Conservation (phyloP, 2,113 vertebrate genomes). For the Pelodiscus sinensis region DNA sequence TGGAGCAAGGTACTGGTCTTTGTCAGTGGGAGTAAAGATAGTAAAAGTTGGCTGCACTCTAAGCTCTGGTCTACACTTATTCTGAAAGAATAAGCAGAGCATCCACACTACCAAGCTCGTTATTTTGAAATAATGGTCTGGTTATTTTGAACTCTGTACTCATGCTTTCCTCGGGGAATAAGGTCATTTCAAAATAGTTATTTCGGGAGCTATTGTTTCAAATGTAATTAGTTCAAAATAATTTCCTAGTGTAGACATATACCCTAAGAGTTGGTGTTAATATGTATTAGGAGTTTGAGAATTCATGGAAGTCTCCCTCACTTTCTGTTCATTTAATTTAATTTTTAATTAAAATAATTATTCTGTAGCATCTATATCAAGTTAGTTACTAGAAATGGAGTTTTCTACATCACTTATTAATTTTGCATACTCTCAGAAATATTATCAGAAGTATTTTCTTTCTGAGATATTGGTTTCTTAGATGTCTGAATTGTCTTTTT, state of each 20-base stretch:
- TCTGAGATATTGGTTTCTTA: slow-evolving; percentile 46
- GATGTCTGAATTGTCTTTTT: slow-evolving; percentile 46
- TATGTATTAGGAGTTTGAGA: neutral
- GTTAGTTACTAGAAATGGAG: slow-evolving; percentile 38
- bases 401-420: slow-evolving; percentile 46
- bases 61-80: neutral
- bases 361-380: slow-evolving; percentile 23
- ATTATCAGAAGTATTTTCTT: slow-evolving; percentile 43
- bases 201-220: too few relatives aligned
- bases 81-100: too few relatives aligned
- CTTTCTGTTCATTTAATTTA: slow-evolving; percentile 3
- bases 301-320: slow-evolving; percentile 29
- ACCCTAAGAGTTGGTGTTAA: neutral
- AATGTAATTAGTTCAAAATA: too few relatives aligned
- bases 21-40: neutral
- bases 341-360: slow-evolving; percentile 54
- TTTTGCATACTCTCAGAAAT: slow-evolving; percentile 49
- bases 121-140: too few relatives aligned
- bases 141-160: too few relatives aligned
- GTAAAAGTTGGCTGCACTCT: neutral
- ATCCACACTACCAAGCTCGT: too few relatives aligned
- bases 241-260: too few relatives aligned
- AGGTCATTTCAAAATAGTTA: too few relatives aligned
- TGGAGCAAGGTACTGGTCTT: neutral
- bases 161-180: too few relatives aligned